Conservation (phyloP, 2,888 invertebrate genomes). For the Sepioteuthis lessoniana region DNA sequence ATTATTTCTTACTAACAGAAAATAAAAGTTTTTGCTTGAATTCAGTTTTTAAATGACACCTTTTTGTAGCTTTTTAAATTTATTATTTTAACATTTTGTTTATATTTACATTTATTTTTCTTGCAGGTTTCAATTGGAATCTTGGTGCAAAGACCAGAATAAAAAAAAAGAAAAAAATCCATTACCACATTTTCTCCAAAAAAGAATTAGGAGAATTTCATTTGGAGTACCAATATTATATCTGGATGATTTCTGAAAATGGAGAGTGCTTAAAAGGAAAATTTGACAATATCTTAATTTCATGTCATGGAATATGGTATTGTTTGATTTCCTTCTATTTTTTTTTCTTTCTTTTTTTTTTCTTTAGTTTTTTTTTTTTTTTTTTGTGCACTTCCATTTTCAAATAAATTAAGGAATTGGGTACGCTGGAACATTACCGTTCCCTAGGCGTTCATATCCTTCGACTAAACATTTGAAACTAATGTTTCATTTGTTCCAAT, state of each 20-base stretch:
- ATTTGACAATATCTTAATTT: slow-evolving; percentile 41
- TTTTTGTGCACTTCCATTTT: background rate
- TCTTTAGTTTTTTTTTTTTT: background rate
- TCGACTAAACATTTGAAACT: background rate
- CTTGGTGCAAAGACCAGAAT: background rate
- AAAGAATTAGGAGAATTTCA: background rate
- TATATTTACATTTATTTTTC: background rate
- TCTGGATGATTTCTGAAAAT: slow-evolving; percentile 33
- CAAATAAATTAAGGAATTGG: background rate
- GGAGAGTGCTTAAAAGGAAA: background rate
- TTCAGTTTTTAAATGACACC: too few relatives aligned
- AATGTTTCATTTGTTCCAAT: background rate
- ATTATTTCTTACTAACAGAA: too few relatives aligned
- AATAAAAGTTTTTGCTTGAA: too few relatives aligned
- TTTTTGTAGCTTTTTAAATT: too few relatives aligned
- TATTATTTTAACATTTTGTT: too few relatives aligned
- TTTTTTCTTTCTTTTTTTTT: background rate
- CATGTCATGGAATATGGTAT: slow-evolving; percentile 6
- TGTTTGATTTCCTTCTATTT: background rate
- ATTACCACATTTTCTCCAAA: background rate
- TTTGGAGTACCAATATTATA: slow-evolving; percentile 38
- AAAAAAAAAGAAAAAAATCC: background rate
- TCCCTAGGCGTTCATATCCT: slow-evolving; percentile 41
- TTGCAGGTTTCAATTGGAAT: background rate
- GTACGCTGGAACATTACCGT: slow-evolving; percentile 46